Conservation (phyloP, 1,140 invertebrate species). For the Nasonia longicornis region DNA sequence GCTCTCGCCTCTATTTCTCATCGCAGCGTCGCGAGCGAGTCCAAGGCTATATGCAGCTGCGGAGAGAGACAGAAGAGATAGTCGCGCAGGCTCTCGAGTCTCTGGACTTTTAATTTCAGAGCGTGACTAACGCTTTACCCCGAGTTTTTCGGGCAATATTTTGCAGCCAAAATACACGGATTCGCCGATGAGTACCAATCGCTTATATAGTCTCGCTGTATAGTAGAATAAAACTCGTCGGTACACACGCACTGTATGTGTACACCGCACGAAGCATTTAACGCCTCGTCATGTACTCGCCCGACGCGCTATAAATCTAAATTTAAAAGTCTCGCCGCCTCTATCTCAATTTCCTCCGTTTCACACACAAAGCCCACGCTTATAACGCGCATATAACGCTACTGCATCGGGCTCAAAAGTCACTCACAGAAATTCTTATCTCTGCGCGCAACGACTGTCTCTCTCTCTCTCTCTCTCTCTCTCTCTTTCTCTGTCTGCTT, state of each 20-base stretch:
- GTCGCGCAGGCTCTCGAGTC: neutral
- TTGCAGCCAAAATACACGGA: no score
- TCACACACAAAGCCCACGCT: neutral
- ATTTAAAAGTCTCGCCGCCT: neutral
- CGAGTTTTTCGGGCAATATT: neutral
- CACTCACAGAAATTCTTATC: slow-evolving; percentile 16
- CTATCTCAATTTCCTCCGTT: slow-evolving; percentile 3
- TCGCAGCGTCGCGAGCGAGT: neutral
- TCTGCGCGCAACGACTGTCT: no score
- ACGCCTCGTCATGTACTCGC: neutral
- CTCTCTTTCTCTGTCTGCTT: no score
- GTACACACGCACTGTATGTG: no score
- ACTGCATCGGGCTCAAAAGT: neutral
- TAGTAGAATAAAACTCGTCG: no score
- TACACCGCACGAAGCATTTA: neutral
- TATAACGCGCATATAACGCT: neutral
- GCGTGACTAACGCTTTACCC: slow-evolving; percentile 15
- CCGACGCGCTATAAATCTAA: neutral
- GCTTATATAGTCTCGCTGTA: no score
- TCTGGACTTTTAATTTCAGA: slow-evolving; percentile 28
- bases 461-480: no score
- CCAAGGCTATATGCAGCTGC: neutral
- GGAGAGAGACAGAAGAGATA: neutral
- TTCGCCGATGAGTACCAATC: no score
- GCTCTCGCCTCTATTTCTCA: neutral